These are phyloP conservation scores for Heliconius hewitsoni DNA, from an alignment of 1,140 invertebrate genomes.

Conservation along the genomic window DNA sequence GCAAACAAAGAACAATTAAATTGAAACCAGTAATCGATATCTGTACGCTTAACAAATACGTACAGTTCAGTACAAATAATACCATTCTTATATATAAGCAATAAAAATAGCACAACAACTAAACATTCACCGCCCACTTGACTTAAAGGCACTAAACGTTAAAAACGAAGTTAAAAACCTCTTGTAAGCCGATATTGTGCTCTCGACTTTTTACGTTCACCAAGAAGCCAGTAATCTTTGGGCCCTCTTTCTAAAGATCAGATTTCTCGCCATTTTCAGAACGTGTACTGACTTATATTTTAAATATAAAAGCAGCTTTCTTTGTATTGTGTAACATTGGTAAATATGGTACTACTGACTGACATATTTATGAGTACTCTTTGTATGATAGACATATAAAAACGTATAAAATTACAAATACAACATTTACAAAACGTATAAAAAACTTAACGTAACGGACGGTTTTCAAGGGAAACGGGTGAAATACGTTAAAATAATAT, in stretches of 20 bases:
- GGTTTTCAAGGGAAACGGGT: too few species aligned
- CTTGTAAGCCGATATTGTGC: slow-evolving; percentile 48
- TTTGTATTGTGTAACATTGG: background rate
- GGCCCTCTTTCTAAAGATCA: slow-evolving; percentile 51
- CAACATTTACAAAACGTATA: too few species aligned
- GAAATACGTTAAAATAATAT: too few species aligned
- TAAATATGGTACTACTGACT: background rate
- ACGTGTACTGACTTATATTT: slow-evolving; percentile 19
- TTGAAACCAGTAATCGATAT: background rate
- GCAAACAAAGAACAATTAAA: background rate
- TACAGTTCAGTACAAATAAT: background rate
- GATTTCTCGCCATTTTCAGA: slow-evolving; percentile 42
- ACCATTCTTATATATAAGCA: background rate
- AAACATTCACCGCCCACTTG: slow-evolving; percentile 27
- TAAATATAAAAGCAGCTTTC: slow-evolving; percentile 1
- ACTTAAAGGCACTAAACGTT: slow-evolving; percentile 32
- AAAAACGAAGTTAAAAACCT: slow-evolving; percentile 27
- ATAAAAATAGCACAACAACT: slow-evolving; percentile 10
- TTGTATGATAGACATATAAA: too few species aligned
- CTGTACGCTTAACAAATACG: background rate
- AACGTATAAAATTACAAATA: too few species aligned
- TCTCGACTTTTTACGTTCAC: slow-evolving; percentile 34
- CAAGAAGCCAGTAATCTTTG: slow-evolving; percentile 45
- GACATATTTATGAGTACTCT: too few species aligned
- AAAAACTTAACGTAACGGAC: too few species aligned